Base-by-base conservation (phyloP, 2,888 invertebrate genomes). In the Dermolepida albohirtum region DNA sequence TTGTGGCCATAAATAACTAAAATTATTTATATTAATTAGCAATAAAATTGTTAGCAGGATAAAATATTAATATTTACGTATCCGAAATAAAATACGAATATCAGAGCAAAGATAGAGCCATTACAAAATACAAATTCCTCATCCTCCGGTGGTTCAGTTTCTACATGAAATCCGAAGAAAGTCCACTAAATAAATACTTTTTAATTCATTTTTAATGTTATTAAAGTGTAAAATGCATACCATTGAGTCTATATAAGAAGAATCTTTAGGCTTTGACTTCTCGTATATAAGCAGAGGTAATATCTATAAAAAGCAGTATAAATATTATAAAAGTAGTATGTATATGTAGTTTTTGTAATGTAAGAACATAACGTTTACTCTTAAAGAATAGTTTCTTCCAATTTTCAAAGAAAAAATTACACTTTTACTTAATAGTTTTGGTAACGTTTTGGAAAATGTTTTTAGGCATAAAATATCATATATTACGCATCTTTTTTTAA, bases 61-160 rank as follows among this genome's bases (percentile, higher is more conserved):
- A 22, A 34, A 43, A 17, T 12, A 17, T 14, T 47, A 8, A 40
- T 40, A 64, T 64, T 68, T 49, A 68, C 68, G 27, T 68, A 68
- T 68, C 68, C 68, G 39, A 68, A 68, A 49, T 68, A 68, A 7
- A 64, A 63, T 49, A 57, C 63, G n/a, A 63, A 49, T 29, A 68
- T 64, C 12, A 68, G 29, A 16, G 50, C 68, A 12, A 68, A 54
- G 7, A 68, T 54, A 1, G 63, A 64, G 16, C 54, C 34, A 11
- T 68, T 68, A 34, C 64, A 68, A 17, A 54, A 49, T 17, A 47
- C 49, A 16, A 29, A 54, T 29, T 68, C 68, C 2, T 40, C 59
- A 8, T 63, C 64, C 0, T 12, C 7, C 22, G 29, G 50, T 5
- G 51, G 16, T 16, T 41, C 63, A 14, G 12, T 27, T 39, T 63